phyloP scores from a whole-genome alignment of 2,888 invertebrate genomes.

The Heliothis peltigera region DNA sequence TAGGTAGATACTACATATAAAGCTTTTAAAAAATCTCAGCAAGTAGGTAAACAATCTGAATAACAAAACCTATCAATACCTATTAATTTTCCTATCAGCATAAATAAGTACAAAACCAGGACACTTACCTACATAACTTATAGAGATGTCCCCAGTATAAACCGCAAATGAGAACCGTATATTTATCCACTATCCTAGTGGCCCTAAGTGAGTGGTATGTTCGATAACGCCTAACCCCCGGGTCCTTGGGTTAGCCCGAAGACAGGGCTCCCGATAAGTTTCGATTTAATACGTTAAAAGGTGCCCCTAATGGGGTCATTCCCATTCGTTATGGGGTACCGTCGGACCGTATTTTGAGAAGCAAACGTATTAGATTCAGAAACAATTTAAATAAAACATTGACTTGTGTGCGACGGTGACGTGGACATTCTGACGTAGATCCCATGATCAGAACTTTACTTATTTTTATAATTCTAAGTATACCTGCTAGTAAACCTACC shows the following conservation, averaged over 20 bases:
- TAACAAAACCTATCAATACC: too few relatives aligned
- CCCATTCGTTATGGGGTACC: constrained; percentile 84
- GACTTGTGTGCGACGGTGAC: constrained; percentile 42
- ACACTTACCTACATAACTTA: constrained; percentile 47
- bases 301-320: constrained; percentile 87
- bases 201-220: constrained; percentile 81
- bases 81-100: background rate
- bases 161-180: constrained; percentile 70
- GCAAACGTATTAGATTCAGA: constrained; percentile 62
- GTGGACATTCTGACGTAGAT: background rate
- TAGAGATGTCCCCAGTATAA: constrained; percentile 65
- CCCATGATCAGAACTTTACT: background rate
- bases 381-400: constrained; percentile 61
- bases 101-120: constrained; percentile 44
- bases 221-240: constrained; percentile 75
- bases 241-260: constrained; percentile 80
- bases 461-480: background rate
- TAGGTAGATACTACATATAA: too few relatives aligned
- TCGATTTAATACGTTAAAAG: constrained; percentile 89
- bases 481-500: too few relatives aligned
- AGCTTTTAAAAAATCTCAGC: constrained; percentile 25
- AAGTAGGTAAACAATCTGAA: constrained; percentile 29
- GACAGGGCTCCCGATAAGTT: constrained; percentile 83
- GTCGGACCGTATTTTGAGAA: constrained; percentile 71
- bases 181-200: constrained; percentile 63